A percentile compares a stretch with the other conserved stretches of the same genome.
Conservation (phyloP, 2,797 vertebrate species). For the Ptychobarbus kaznakovi region DNA sequence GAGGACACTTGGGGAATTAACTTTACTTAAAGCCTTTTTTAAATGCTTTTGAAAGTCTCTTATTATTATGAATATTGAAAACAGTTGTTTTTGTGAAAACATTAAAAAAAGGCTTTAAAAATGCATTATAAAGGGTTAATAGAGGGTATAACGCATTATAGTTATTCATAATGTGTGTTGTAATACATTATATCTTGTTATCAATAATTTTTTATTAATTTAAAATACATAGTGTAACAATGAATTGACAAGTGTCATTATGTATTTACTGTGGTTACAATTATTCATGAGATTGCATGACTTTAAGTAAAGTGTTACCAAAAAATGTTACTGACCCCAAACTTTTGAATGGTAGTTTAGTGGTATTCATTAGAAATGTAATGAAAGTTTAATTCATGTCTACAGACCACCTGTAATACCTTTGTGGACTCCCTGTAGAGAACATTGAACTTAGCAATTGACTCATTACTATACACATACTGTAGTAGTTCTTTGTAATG, state of each 20-base stretch:
- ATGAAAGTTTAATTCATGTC: background rate
- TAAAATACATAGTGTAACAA: background rate
- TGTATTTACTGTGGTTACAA: background rate
- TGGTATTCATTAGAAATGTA: background rate
- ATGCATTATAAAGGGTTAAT: background rate
- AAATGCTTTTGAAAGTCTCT: too few species aligned
- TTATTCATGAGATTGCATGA: background rate
- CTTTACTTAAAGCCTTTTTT: background rate
- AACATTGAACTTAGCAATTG: slow-evolving; percentile 6
- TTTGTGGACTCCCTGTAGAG: slow-evolving; percentile 2
- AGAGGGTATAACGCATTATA: background rate
- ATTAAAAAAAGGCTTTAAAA: too few species aligned
- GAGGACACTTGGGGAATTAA: too few species aligned
- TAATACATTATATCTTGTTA: background rate
- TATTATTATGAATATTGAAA: too few species aligned
- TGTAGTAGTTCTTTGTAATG: background rate
- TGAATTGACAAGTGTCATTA: background rate
- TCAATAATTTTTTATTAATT: background rate
- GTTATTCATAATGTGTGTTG: background rate
- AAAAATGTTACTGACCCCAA: background rate
- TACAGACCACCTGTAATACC: background rate
- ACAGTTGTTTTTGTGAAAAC: too few species aligned
- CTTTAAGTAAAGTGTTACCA: too few species aligned
- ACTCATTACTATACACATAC: background rate
- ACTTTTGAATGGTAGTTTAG: background rate